Base-by-base conservation (phyloP, 2,797 vertebrate genomes). In the Parauchenoglanis punctatus region DNA sequence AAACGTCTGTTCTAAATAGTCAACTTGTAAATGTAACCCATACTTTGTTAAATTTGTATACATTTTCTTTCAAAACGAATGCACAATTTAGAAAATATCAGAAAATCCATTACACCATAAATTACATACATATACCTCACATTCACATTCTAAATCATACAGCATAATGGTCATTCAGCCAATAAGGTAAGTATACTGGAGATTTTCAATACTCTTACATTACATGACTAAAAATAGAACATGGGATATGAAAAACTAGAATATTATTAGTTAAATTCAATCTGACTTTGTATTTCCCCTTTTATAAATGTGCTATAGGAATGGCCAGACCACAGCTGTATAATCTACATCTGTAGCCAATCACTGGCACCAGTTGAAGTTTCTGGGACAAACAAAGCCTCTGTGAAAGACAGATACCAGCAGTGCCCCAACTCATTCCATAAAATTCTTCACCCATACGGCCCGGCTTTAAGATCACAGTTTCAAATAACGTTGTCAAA, bases 401-500 rank as follows among this genome's bases (percentile, higher is more conserved):
- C 81, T 68, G 81, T 52, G 67, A 54, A 68, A 44, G 17, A 59
- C 82, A 44, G 11, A 59, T 80, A 54, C 73, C 73, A 25, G 20
- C 61, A 72, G 18, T 31, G 68, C 56, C 65, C 8, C 54, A 46
- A 40, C 31, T 58, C 52, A 31, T 18, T 59, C 46, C 59, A 58
- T 40, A 80, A 58, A 80, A 80, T 5, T 8, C 28, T 17, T 12
- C 7, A 20, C 52, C 52, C 75, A 78, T 28, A 76, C 10, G 40
- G 40, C 70, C 25, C 2, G 18, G 10, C 54, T 59, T 80, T 23
- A 58, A 58, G 1, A 76, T 83, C 86, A 84, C 72, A 85, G 61
- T 76, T 92, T 89, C 81, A 65, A 94, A 92, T 28, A 58, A 83
- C 15, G 10, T 46, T 35, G 35, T 58, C 20, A 11, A 81, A 70